Percentiles rank a stretch among this genome's conserved stretches.
phyloP scores from a whole-genome alignment of 2,797 vertebrate species.

The Gallinago stenura region DNA sequence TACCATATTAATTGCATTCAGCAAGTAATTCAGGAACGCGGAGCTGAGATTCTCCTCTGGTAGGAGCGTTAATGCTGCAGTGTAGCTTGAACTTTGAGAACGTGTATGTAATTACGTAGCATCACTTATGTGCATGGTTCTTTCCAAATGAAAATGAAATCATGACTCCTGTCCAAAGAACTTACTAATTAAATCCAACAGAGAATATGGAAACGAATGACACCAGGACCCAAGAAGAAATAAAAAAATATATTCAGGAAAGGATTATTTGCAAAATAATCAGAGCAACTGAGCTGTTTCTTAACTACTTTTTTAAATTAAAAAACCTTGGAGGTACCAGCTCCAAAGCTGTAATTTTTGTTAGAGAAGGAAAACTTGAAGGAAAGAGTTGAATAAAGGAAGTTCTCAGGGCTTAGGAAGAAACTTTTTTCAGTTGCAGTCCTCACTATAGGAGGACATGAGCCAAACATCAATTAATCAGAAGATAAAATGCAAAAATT shows the following conservation, averaged over 20 bases:
- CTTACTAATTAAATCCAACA: neutral
- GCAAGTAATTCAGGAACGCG: neutral
- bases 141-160: constrained; percentile 6
- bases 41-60: neutral
- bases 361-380: neutral
- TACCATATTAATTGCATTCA: neutral
- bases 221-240: neutral
- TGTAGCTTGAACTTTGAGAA: neutral
- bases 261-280: neutral
- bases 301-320: neutral
- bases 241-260: neutral
- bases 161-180: neutral
- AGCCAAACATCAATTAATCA: neutral
- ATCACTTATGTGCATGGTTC: neutral
- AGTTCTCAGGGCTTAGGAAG: neutral
- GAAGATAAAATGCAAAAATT: neutral
- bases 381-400: neutral
- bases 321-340: neutral
- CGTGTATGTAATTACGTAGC: neutral
- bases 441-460: neutral
- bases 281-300: neutral
- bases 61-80: neutral
- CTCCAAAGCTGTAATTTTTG: neutral
- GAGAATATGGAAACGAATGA: neutral
- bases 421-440: neutral